Conservation (phyloP, 2,888 invertebrate genomes). For the Dryocosmus kuriphilus region DNA sequence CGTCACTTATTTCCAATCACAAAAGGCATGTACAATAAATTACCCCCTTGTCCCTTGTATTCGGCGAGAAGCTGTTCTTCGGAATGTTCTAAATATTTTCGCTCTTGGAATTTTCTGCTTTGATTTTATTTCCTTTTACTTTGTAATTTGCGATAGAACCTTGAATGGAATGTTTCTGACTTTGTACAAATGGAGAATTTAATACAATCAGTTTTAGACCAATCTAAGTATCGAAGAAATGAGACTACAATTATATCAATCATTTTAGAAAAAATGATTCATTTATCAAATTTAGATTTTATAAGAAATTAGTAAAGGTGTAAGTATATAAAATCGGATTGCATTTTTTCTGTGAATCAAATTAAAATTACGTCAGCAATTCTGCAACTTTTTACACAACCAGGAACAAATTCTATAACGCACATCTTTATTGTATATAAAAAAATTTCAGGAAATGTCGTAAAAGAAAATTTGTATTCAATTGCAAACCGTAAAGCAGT, state of each 20-base stretch:
- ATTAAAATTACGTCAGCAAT: neutral
- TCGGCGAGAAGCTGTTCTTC: slow-evolving; percentile 14
- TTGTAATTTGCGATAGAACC: neutral
- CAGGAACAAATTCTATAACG: slow-evolving; percentile 8
- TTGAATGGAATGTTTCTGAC: neutral
- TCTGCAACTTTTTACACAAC: slow-evolving; percentile 10
- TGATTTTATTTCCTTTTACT: slow-evolving; percentile 3
- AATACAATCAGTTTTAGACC: neutral
- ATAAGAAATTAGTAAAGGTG: no score
- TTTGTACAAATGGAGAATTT: neutral
- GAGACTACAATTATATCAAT: no score
- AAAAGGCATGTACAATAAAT: slow-evolving; percentile 31
- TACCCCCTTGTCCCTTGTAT: slow-evolving; percentile 25
- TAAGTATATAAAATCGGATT: neutral
- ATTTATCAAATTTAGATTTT: no score
- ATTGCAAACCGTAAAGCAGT: slow-evolving; percentile 12
- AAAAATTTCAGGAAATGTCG: slow-evolving; percentile 3
- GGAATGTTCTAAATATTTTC: slow-evolving; percentile 31
- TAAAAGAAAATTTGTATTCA: slow-evolving; percentile 15
- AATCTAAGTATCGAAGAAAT: neutral
- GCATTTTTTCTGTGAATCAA: neutral
- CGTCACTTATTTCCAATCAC: slow-evolving; percentile 15
- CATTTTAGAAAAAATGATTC: no score
- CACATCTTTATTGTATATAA: slow-evolving; percentile 1
- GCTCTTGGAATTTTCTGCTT: slow-evolving; percentile 4